Conservation (phyloP, 2,113 vertebrate genomes). For the Onychostruthus taczanowskii region DNA sequence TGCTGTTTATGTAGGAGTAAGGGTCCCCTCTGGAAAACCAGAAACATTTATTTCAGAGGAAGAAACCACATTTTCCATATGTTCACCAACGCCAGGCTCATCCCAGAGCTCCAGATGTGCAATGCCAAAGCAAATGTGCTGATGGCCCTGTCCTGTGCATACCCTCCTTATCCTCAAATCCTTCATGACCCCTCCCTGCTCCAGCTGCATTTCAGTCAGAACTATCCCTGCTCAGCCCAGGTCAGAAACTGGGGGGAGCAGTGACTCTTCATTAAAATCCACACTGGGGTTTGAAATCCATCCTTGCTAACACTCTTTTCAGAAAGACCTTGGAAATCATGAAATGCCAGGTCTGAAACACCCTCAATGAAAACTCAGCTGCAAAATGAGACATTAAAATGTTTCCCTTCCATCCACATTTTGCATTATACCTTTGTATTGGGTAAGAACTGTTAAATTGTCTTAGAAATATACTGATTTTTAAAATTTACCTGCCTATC, state of each 20-base stretch:
- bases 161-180: accelerated
- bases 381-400: background rate
- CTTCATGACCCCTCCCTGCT: background rate
- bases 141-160: background rate
- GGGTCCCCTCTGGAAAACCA: background rate
- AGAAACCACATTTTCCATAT: background rate
- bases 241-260: background rate
- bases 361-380: background rate
- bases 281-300: background rate
- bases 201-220: background rate
- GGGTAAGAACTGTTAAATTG: background rate
- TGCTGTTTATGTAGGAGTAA: background rate
- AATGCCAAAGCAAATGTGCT: accelerated
- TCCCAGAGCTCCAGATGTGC: background rate
- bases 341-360: background rate
- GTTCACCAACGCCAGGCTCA: background rate
- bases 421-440: background rate
- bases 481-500: background rate
- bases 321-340: background rate
- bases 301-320: background rate
- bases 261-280: background rate
- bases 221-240: no score
- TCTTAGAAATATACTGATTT: background rate
- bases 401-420: background rate
- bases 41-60: background rate